These are phyloP conservation scores for Teleogryllus oceanicus DNA, from an alignment of 2,888 invertebrate genomes.

Conservation along the genomic window DNA sequence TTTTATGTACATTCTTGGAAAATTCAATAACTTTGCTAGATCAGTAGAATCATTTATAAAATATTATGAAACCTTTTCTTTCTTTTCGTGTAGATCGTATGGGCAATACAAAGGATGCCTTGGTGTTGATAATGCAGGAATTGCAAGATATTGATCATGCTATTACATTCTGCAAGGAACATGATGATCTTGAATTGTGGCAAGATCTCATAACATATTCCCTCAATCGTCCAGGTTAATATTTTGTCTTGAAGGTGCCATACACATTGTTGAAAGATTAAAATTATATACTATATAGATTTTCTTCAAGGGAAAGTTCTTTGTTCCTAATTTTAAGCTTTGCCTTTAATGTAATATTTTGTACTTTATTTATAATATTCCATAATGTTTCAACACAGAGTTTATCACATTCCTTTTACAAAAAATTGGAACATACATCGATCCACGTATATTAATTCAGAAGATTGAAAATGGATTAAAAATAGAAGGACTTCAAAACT, in stretches of 20 bases:
- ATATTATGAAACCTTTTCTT: slow-evolving; percentile 20
- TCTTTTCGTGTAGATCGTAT: slow-evolving; percentile 61
- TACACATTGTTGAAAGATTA: slow-evolving; percentile 44
- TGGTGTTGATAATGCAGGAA: slow-evolving; percentile 81
- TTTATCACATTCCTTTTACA: slow-evolving; percentile 67
- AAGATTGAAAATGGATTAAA: slow-evolving; percentile 79
- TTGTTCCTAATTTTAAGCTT: slow-evolving; percentile 52
- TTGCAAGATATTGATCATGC: slow-evolving; percentile 88
- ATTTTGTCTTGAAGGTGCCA: background rate
- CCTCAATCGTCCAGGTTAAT: slow-evolving; percentile 73
- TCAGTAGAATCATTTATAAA: background rate
- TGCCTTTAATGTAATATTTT: background rate
- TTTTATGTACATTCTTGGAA: background rate
- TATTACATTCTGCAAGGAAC: slow-evolving; percentile 94
- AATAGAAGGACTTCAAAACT: slow-evolving; percentile 85
- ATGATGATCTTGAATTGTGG: slow-evolving; percentile 92
- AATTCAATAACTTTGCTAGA: background rate
- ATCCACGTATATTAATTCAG: slow-evolving; percentile 81
- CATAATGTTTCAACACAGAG: slow-evolving; percentile 46
- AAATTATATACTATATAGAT: no score
- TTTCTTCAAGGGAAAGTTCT: no score
- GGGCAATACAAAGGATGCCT: slow-evolving; percentile 85
- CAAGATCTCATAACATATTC: slow-evolving; percentile 81
- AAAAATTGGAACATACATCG: slow-evolving; percentile 79
- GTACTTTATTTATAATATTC: slow-evolving; percentile 12